A percentile compares a stretch with the other conserved stretches of the same genome.
Evolutionary conservation across 1,140 invertebrate species (phyloP).

Genomic region (Bombus turneri): DNA sequence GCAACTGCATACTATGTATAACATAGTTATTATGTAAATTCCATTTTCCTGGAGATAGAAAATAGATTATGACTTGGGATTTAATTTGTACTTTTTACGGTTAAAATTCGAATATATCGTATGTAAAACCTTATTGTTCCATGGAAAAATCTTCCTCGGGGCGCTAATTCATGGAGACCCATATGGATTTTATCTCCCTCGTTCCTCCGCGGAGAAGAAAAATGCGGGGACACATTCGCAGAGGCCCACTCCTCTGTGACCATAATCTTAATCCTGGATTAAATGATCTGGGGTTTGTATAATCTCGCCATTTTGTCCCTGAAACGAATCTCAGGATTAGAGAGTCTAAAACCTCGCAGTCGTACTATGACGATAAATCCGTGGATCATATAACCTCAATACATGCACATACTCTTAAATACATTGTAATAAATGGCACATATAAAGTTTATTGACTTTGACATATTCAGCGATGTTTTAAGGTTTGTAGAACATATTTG

Average conservation of each 20-base stretch:
- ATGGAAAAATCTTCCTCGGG: neutral
- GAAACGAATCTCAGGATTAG: constrained; percentile 65
- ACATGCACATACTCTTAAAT: constrained; percentile 47
- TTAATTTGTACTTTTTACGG: neutral
- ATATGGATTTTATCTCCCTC: constrained; percentile 40
- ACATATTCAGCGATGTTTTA: neutral
- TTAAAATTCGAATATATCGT: constrained; percentile 12
- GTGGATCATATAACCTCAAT: constrained; percentile 57
- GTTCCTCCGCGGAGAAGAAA: constrained; percentile 36
- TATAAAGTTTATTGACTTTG: constrained; percentile 36
- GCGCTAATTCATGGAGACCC: constrained; percentile 27
- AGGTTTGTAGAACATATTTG: neutral
- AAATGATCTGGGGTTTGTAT: constrained; percentile 65
- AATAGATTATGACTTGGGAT: neutral
- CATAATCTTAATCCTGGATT: constrained; percentile 71
- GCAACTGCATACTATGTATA: neutral
- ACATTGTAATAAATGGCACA: constrained; percentile 52
- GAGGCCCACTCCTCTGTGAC: constrained; percentile 49
- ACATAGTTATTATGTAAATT: neutral
- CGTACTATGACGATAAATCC: constrained; percentile 61
- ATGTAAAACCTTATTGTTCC: neutral
- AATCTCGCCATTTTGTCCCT: constrained; percentile 66
- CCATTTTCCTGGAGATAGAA: too few species aligned
- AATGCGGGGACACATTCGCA: constrained; percentile 55
- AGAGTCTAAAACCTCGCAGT: constrained; percentile 60